These are phyloP conservation scores for Tor tambroides DNA, from an alignment of 2,113 vertebrate species.

Conservation along the genomic window DNA sequence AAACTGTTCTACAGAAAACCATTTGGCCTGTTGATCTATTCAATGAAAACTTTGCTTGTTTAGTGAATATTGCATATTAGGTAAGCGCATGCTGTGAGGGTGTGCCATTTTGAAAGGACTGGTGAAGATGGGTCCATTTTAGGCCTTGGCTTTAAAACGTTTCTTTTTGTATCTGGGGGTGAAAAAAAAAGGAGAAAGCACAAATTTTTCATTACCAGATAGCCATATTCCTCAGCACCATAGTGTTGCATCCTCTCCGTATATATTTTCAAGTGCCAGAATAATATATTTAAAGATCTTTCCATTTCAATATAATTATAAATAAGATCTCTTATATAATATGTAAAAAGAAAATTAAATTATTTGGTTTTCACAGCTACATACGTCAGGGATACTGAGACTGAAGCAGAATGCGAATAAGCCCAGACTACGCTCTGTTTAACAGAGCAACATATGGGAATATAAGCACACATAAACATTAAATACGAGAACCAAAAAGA, in stretches of 20 bases:
- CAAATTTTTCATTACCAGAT: constrained; percentile 23
- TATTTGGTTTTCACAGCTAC: constrained; percentile 54
- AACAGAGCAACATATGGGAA: constrained; percentile 41
- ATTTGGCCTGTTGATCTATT: not conserved
- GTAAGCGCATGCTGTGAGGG: constrained; percentile 53
- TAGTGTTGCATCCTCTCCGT: constrained; percentile 36
- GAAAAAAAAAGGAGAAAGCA: not conserved
- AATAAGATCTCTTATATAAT: constrained; percentile 28
- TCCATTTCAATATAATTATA: constrained; percentile 9
- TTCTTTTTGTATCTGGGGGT: not conserved
- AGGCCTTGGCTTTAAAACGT: not conserved
- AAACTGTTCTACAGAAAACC: not conserved
- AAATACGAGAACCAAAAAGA: constrained; percentile 34
- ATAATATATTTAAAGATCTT: constrained; percentile 49
- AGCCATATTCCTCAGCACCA: constrained; percentile 31
- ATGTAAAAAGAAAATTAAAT: constrained; percentile 32
- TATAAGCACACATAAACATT: constrained; percentile 29
- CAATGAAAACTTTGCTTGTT: constrained; percentile 6
- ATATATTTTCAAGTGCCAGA: constrained; percentile 44
- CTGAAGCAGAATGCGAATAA: constrained; percentile 17
- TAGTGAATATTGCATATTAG: constrained; percentile 47
- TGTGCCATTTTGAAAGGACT: constrained; percentile 29
- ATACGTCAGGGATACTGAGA: constrained; percentile 39
- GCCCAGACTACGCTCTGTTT: constrained; percentile 29
- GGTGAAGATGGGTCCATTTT: constrained; percentile 23